Conservation (phyloP, 2,888 invertebrate genomes). For the Nomada fabriciana region DNA sequence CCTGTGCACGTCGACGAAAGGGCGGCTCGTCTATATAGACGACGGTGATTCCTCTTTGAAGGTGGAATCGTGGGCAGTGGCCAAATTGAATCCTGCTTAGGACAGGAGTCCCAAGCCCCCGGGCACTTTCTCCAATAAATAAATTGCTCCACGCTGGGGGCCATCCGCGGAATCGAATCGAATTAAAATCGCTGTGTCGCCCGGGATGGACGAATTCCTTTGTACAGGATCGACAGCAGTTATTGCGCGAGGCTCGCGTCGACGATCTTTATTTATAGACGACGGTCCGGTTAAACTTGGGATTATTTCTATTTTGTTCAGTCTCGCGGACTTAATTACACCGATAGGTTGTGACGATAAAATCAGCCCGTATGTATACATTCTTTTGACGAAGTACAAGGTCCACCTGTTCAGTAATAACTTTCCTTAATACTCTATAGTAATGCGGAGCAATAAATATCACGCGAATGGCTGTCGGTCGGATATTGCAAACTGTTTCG, state of each 20-base stretch:
- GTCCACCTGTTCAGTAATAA: neutral
- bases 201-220: neutral
- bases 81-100: conserved; percentile 85
- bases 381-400: neutral
- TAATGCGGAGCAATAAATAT: neutral
- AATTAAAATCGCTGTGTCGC: conserved; percentile 58
- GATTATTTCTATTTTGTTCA: neutral
- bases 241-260: neutral
- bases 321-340: neutral
- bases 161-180: conserved; percentile 50
- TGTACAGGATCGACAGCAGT: too few relatives aligned
- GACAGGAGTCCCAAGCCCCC: conserved; percentile 73
- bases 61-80: conserved; percentile 82
- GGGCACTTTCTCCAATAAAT: conserved; percentile 79
- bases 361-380: neutral
- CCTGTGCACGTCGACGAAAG: conserved; percentile 73
- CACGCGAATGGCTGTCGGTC: neutral
- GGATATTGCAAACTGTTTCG: too few relatives aligned
- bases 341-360: neutral
- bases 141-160: conserved; percentile 75
- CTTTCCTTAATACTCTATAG: neutral
- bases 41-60: conserved; percentile 83
- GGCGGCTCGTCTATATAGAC: conserved; percentile 68
- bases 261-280: too few relatives aligned
- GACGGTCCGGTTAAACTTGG: too few relatives aligned